phyloP scores from a whole-genome alignment of 2,113 vertebrate genomes.

The Mus spicilegus region DNA sequence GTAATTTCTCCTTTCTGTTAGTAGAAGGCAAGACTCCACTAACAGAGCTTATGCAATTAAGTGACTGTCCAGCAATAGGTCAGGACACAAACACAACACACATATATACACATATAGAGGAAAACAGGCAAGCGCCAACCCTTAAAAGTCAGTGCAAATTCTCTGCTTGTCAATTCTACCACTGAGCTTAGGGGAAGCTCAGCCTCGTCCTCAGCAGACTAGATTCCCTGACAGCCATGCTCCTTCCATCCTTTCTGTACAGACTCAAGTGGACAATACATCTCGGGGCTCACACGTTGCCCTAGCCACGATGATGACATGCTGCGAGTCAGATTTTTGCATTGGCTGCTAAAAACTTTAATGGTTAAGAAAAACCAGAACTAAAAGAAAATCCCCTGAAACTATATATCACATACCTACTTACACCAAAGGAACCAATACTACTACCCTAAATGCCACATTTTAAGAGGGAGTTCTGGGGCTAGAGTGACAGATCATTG shows the following conservation, averaged over 20 bases:
- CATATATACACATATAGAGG: no score
- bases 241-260: not conserved
- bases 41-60: not conserved
- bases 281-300: constrained; percentile 5
- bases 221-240: not conserved
- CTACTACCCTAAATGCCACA: constrained; percentile 69
- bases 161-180: constrained; percentile 41
- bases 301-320: constrained; percentile 46
- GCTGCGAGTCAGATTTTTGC: not conserved
- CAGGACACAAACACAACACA: not conserved
- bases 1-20: constrained; percentile 61
- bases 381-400: constrained; percentile 58
- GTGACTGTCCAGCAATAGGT: not conserved
- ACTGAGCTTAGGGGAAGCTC: not conserved
- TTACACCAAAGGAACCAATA: constrained; percentile 62
- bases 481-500: not conserved
- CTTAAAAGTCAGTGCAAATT: constrained; percentile 37
- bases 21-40: not conserved
- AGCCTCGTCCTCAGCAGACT: not conserved
- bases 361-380: constrained; percentile 27
- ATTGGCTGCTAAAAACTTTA: constrained; percentile 43
- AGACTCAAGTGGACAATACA: constrained; percentile 8
- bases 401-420: constrained; percentile 53
- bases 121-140: not conserved
- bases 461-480: constrained; percentile 49